Evolutionary conservation across 1,140 invertebrate genomes (phyloP), one percentile per base, ranked within the genome.

Genomic region (Euwallacea fornicatus): DNA sequence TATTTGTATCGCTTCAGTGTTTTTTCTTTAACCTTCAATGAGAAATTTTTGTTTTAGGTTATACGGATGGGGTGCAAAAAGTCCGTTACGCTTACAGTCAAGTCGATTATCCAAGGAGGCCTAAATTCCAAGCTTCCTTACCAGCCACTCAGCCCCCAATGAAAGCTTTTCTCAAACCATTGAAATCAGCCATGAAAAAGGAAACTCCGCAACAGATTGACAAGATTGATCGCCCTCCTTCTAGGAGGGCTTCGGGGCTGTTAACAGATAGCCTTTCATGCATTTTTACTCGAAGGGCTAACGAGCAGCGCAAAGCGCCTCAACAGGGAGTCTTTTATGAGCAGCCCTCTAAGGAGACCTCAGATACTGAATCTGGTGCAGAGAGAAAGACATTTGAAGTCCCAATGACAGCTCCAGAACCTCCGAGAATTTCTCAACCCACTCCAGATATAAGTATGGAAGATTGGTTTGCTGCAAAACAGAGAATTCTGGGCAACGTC

Each of bases 181-280:
- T 50, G 46, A 50, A 50, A 13, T 13, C 9, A 50, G 46, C 46
- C 46, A 50, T 50, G 46, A 50, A 50, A 6, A 50, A 10, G 46
- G 46, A 50, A 50, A 2, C 46, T 50, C 46, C 46, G 6, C 21
- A 33, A 33, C 21, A 33, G 21, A 4, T 33, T 33, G 21, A 33
- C 1, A 33, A 33, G 21, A 33, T 33, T 33, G 21, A 33, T 33
- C 21, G 21, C 21, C 21, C 21, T 33, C 21, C 21, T 33, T 33
- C 21, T 33, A 50, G 13, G 16, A 10, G 16, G 8, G 8, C n/a
- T 56, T 60, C 67, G 7, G 69, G 69, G 10, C 15, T 71, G 33
- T 42, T 71, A 13, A 71, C 69, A 42, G 69, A 71, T 16, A 71
- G 69, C 61, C 53, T 71, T 13, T 71, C 69, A 1, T 65, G 62